Evolutionary conservation across 2,888 invertebrate species (phyloP).

Genomic region (Limnephilus rhombicus): DNA sequence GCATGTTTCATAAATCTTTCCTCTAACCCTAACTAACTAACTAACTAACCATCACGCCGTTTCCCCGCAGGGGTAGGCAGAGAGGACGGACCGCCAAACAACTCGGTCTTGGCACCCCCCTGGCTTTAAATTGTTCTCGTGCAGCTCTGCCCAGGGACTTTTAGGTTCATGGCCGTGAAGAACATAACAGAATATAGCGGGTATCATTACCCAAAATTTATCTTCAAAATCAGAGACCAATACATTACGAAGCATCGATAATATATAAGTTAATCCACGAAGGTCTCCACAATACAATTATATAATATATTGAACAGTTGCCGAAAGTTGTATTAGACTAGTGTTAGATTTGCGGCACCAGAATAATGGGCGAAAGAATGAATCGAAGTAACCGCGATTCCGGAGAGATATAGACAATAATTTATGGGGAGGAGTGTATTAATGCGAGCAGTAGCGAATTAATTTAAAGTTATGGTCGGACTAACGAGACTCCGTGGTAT

Average conservation of each 20-base stretch:
- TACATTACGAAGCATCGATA: not conserved
- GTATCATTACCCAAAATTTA: not conserved
- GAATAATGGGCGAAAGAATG: not conserved
- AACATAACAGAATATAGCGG: no score
- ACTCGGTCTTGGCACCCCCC: no score
- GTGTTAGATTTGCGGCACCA: not conserved
- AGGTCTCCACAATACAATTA: not conserved
- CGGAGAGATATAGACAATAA: conserved; percentile 4
- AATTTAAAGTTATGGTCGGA: conserved; percentile 33
- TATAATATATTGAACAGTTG: not conserved
- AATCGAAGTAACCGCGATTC: not conserved
- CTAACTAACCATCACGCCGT: no score
- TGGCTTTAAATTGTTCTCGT: no score
- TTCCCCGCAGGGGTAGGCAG: no score
- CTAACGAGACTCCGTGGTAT: conserved; percentile 44
- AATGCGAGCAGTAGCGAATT: conserved; percentile 35
- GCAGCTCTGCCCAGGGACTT: no score
- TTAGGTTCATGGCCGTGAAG: no score
- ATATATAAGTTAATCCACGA: not conserved
- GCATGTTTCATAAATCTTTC: no score
- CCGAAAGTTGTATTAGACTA: not conserved
- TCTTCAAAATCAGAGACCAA: not conserved
- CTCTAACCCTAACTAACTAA: no score
- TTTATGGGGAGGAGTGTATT: conserved; percentile 13
- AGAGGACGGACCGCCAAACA: no score